Conservation (phyloP, 2,113 vertebrate species). For the Charadrius vociferus region DNA sequence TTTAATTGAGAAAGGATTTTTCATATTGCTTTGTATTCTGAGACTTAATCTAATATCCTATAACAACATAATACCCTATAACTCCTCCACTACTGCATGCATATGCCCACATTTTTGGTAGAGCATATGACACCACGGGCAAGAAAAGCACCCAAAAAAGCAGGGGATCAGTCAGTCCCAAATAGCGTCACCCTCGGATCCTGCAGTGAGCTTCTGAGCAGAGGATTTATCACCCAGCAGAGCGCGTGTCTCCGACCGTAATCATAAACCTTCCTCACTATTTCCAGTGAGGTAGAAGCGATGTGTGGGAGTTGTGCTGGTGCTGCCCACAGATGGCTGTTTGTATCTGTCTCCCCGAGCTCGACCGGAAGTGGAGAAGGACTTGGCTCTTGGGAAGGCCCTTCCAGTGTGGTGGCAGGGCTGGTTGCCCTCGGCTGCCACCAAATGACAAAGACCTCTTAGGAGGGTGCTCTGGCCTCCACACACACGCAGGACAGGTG, state of each 20-base stretch:
- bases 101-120: background rate
- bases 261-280: background rate
- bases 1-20: background rate
- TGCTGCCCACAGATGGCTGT: background rate
- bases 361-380: background rate
- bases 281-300: background rate
- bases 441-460: background rate
- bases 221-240: background rate
- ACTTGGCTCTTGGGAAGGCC: background rate
- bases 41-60: background rate
- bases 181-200: background rate
- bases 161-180: background rate
- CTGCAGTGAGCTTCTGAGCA: background rate
- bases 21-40: background rate
- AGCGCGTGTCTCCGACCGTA: background rate
- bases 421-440: background rate
- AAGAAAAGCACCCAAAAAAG: background rate
- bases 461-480: background rate
- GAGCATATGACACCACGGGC: background rate
- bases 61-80: too few relatives aligned
- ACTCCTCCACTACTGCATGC: background rate
- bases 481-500: background rate
- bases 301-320: background rate
- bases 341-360: background rate
- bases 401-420: background rate